phyloP scores from a whole-genome alignment of 2,113 vertebrate species.

The Calypte anna region DNA sequence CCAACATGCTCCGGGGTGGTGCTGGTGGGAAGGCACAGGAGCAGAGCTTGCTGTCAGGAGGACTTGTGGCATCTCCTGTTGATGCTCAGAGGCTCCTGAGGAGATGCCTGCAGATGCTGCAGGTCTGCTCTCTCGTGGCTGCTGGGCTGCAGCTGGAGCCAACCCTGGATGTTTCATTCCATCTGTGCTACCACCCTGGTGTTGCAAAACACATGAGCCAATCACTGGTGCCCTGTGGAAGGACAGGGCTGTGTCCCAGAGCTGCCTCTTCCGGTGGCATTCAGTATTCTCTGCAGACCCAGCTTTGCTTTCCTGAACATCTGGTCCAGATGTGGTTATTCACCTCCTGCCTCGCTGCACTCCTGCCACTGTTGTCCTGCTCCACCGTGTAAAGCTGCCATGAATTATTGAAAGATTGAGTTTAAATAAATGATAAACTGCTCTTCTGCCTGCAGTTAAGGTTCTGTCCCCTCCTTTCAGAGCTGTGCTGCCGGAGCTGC shows the following conservation, averaged over 20 bases:
- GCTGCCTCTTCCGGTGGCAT: background rate
- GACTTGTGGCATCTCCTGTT: rapidly evolving
- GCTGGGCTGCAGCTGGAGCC: background rate
- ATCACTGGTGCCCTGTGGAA: background rate
- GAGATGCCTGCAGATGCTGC: background rate
- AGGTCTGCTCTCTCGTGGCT: background rate
- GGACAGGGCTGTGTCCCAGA: background rate
- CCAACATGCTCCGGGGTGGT: background rate
- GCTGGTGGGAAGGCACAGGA: rapidly evolving
- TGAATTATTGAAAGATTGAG: conserved; percentile 65
- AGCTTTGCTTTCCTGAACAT: conserved; percentile 57
- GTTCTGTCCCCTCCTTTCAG: conserved; percentile 73
- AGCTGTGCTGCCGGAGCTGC: conserved; percentile 42
- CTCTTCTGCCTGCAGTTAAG: conserved; percentile 9
- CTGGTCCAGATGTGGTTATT: conserved; percentile 67
- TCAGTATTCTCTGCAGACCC: conserved; percentile 4
- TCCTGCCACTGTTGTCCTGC: conserved; percentile 33
- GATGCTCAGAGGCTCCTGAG: rapidly evolving
- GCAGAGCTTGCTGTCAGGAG: rapidly evolving
- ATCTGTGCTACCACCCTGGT: background rate
- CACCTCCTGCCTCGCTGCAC: background rate
- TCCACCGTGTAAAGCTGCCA: conserved; percentile 27
- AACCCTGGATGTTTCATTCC: background rate
- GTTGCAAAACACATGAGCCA: background rate
- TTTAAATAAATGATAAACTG: conserved; percentile 43